Percentiles rank a stretch among this genome's conserved stretches.
Conservation (phyloP, 2,888 invertebrate species). For the Chouioia cunea region DNA sequence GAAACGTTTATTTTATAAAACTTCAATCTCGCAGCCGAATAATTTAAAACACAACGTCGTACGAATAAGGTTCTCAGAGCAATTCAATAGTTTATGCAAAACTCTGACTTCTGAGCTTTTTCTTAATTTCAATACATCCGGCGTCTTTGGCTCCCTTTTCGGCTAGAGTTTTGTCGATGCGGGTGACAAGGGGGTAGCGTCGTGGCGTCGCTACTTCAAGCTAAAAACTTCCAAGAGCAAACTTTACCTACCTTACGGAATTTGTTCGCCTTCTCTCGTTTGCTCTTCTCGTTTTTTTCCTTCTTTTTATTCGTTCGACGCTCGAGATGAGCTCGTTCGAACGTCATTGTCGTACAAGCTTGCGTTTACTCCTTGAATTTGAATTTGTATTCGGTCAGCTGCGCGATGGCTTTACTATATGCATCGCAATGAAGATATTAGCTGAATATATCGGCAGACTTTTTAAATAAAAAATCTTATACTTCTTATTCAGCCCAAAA, state of each 20-base stretch:
- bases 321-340: conserved; percentile 28
- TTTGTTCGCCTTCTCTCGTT: conserved; percentile 29
- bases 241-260: conserved; percentile 14
- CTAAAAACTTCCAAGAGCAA: conserved; percentile 29
- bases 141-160: conserved; percentile 20
- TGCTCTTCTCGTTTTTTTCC: conserved; percentile 8
- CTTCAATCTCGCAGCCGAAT: too few relatives aligned
- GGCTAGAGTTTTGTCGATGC: not conserved
- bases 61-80: not conserved
- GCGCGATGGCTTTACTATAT: conserved; percentile 12
- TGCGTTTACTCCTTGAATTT: conserved; percentile 19
- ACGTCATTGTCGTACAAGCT: conserved; percentile 22
- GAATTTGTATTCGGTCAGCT: conserved; percentile 36
- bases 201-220: conserved; percentile 4
- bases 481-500: too few relatives aligned
- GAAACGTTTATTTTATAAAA: not conserved
- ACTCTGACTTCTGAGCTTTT: conserved; percentile 4
- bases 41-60: too few relatives aligned
- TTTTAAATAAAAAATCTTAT: too few relatives aligned
- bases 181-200: too few relatives aligned
- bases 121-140: conserved; percentile 32
- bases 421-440: not conserved
- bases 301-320: conserved; percentile 20
- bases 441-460: too few relatives aligned
- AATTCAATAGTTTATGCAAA: not conserved